Base-by-base conservation (phyloP, 2,113 vertebrate genomes). In the Manacus vitellinus region DNA sequence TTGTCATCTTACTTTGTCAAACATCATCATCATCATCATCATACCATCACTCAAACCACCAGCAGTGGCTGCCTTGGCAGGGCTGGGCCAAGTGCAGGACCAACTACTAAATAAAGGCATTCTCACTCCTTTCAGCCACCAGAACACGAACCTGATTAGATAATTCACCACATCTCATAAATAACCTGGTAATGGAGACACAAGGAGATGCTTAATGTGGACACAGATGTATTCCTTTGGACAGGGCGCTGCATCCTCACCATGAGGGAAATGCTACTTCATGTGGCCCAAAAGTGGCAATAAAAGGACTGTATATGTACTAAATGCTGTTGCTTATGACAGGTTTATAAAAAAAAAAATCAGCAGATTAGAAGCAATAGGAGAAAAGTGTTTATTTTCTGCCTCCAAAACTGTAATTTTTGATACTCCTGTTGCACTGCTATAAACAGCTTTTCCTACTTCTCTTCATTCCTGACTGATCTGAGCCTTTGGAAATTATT, bases 31-130 rank as follows among this genome's bases (percentile, higher is more conserved):
- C 56, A 58, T n/a, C 35, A 35, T 35, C 35, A 35, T 24, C 13
- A 14, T 14, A 25, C 7, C 59, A 55, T 31, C 30, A 35, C 33
- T 76, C 63, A 56, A 46, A 63, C 28, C 35, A 41, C 23, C 22
- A 49, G 62, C 62, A n/a, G 24, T 46, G 31, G 31, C 49, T 63
- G 75, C 31, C 56, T 23, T 59, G 56, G 56, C 56, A 59, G 52
- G 52, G 52, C 52, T 54, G 56, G 33, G 12, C 23, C 1, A 0
- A 12, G 47, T 1, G 0, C 5, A 6, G 20, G 19, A 41, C 31
- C 55, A 84, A 6, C 21, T 75, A 31, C 51, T 70, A 62, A 84
- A 92, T 59, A 72, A 88, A 88, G 63, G 10, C 1, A 0, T 88
- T 93, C 74, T 67, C 39, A 27, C 33, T 88, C 30, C 35, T 95